Conservation (phyloP, 2,113 vertebrate genomes). For the Triplophysa tibetana region DNA sequence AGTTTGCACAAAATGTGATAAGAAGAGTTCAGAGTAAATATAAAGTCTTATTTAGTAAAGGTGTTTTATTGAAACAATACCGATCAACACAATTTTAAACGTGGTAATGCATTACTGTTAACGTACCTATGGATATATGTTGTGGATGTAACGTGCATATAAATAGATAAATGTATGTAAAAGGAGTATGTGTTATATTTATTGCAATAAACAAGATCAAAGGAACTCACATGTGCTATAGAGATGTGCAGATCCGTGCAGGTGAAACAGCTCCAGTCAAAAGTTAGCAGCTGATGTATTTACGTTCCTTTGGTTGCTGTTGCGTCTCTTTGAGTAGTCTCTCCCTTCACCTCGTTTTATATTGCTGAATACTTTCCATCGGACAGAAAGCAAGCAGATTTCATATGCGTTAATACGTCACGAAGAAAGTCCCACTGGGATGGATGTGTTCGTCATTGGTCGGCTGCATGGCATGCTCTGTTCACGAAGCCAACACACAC, state of each 20-base stretch:
- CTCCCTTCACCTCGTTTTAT: slow-evolving; percentile 79
- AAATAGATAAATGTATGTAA: neutral
- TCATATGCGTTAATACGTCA: slow-evolving; percentile 83
- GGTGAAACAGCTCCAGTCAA: slow-evolving; percentile 63
- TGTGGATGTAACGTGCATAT: neutral
- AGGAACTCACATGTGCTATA: slow-evolving; percentile 66
- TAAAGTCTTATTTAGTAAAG: neutral
- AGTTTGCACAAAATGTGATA: neutral
- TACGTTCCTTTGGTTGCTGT: slow-evolving; percentile 64
- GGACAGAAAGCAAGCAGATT: slow-evolving; percentile 75
- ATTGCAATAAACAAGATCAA: neutral
- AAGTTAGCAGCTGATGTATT: slow-evolving; percentile 48
- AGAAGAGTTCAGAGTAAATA: too few relatives aligned
- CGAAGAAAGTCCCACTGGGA: slow-evolving; percentile 72
- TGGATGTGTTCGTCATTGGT: slow-evolving; percentile 74
- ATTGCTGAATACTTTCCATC: slow-evolving; percentile 69
- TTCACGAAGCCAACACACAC: neutral
- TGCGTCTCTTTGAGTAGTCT: slow-evolving; percentile 52
- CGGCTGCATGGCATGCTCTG: slow-evolving; percentile 56
- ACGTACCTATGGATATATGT: neutral
- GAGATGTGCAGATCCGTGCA: slow-evolving; percentile 50
- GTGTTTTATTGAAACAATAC: neutral
- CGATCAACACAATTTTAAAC: neutral
- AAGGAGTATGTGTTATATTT: neutral
- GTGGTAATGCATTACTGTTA: neutral